Evolutionary conservation across 2,797 vertebrate genomes (phyloP), one percentile per base, ranked within the genome.

Genomic region (Coregonus sp.): DNA sequence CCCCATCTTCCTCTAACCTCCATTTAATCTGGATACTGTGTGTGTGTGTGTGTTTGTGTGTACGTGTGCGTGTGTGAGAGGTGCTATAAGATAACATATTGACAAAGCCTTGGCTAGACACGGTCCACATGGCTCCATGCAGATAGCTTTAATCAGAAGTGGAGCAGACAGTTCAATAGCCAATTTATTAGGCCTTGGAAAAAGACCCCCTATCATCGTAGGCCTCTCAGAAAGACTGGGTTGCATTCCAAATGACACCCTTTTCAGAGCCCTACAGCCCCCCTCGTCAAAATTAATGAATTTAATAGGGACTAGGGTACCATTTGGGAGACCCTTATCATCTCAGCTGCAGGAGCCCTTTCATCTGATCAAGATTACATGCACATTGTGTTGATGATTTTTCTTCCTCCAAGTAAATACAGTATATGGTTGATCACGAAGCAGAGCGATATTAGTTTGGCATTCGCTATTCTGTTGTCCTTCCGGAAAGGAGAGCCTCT

Each of bases 141-240:
- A 74, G 75, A 67, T 80, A 35, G 72, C 82, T 80, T 79, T 70
- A 85, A 87, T 82, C 73, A 81, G 65, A 78, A 71, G 71, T 75
- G 65, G 81, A 76, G 74, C 80, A 15, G 25, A 70, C 73, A 74
- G 78, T 70, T 84, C 72, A 84, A 76, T 81, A 78, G 75, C 77
- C 61, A 73, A 77, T 80, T 85, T 47, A 47, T 47, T 75, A 66
- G 51, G 80, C 74, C 73, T 76, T 35, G 50, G 16, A 14, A 31
- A 25, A 20, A 75, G 51, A 51, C 61, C 12, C 54, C 33, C 40
- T 47, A 63, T 63, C 59, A 29, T 29, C 20, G 9, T 5, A 47
- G 7, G 1, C 33, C 54, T 52, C 31, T 33, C 77, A 47, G 40
- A 47, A 12, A 47, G 40, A 47, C 40, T 12, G 9, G 12, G 67